Conservation (phyloP, 2,797 vertebrate genomes). For the Rhynchotus rufescens region DNA sequence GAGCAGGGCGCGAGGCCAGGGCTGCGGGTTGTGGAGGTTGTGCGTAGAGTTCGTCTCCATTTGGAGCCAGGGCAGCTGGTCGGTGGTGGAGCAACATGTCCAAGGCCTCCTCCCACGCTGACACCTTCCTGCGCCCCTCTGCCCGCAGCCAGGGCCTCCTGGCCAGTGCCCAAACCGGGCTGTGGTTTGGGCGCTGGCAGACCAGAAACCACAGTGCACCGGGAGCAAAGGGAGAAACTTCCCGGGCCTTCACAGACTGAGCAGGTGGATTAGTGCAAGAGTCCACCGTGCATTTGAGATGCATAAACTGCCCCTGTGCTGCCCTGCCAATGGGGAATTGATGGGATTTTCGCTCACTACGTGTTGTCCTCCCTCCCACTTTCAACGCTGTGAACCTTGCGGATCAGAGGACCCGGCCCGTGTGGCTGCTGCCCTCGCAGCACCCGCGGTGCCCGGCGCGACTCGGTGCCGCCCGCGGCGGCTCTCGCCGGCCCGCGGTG, state of each 20-base stretch:
- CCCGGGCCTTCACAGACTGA: background rate
- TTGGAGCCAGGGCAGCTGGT: background rate
- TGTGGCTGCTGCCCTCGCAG: background rate
- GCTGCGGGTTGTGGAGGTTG: rapidly evolving
- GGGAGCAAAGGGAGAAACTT: no score
- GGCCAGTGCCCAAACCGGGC: no score
- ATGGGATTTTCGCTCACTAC: no score
- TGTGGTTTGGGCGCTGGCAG: background rate
- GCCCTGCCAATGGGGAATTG: no score
- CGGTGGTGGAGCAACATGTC: no score
- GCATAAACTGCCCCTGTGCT: no score
- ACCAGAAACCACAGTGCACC: no score
- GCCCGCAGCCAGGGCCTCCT: background rate
- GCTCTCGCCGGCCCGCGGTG: no score
- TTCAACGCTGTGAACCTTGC: rapidly evolving
- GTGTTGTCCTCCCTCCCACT: no score
- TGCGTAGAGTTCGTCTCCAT: background rate
- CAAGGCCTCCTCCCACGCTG: no score
- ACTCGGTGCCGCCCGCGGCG: no score
- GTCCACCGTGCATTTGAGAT: background rate
- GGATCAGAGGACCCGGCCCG: no score
- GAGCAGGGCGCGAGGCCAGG: background rate
- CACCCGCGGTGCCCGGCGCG: rapidly evolving
- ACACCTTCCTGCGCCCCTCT: background rate
- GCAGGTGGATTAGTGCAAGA: background rate